Base-by-base conservation (phyloP, 2,113 vertebrate genomes). In the Pterophyllum scalare region DNA sequence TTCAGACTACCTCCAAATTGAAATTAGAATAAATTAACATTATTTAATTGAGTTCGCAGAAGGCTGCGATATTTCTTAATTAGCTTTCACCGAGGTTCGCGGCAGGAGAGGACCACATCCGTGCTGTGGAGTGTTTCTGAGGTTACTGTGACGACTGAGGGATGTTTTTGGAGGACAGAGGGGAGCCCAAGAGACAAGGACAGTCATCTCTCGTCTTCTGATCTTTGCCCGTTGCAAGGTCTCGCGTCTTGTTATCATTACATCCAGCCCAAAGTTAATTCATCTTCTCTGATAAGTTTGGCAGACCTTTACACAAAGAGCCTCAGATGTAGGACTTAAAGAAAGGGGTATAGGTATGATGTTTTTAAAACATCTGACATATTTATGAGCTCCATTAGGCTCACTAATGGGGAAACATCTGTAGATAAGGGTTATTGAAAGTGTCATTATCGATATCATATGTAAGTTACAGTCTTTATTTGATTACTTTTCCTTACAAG, bases 1-100 rank as follows among this genome's bases (percentile, higher is more conserved):
- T 89, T 93, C 89, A 90, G 76, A 80, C 90, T 91, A 49, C 86
- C 88, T 91, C 89, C 90, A 94, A 94, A 96, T 95, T 94, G 92
- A 95, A 95, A 95, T 95, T 94, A 95, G 92, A 95, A 93, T 93
- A 94, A 95, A 96, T 96, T 94, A 96, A 95, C 94, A 95, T 95
- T 88, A 94, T 95, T 96, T 96, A 96, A 96, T 96, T 95, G 95
- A 94, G 95, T 96, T 95, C 93, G 93, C 93, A 86, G 87, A 93
- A 94, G 94, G 93, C 94, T 93, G 93, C 79, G 84, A 92, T 93
- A 87, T 94, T 95, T 94, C 92, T 95, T 96, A 96, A 96, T 96
- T 95, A 95, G 92, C 94, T 94, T 94, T 90, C 82, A 78, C 88
- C 72, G 54, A 90, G 91, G 92, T 94, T 92, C 85, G 89, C 67